Percentiles rank a stretch among this genome's conserved stretches.
These are phyloP conservation scores for Cosmopolites sordidus DNA, from an alignment of 2,888 invertebrate species.

Conservation along the genomic window DNA sequence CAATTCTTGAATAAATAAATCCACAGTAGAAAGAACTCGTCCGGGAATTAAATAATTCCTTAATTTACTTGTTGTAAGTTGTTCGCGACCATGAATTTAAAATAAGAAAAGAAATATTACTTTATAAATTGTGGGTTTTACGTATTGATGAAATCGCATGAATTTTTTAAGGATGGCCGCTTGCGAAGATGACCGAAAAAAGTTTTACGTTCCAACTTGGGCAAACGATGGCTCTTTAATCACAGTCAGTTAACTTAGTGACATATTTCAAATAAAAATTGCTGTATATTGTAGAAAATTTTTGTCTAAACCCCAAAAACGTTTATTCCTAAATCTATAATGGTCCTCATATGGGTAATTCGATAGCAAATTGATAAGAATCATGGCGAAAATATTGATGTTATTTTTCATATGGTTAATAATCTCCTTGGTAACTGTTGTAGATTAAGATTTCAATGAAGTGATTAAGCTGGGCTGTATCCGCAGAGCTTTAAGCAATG, in stretches of 20 bases:
- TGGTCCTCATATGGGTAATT: no score
- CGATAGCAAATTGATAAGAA: no score
- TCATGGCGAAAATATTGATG: no score
- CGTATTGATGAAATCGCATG: slow-evolving; percentile 29
- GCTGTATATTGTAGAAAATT: no score
- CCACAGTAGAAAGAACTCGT: slow-evolving; percentile 47
- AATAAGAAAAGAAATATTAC: slow-evolving; percentile 46
- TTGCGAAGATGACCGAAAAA: neutral
- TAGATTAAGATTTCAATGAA: no score
- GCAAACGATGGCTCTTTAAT: neutral
- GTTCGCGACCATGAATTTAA: slow-evolving; percentile 46
- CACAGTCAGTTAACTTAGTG: neutral
- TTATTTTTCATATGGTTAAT: no score
- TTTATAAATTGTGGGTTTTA: slow-evolving; percentile 46
- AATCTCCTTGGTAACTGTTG: no score
- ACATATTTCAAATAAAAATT: neutral
- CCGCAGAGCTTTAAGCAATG: no score
- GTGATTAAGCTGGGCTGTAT: no score
- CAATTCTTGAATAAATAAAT: slow-evolving; percentile 44
- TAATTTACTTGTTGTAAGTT: slow-evolving; percentile 49
- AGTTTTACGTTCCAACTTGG: neutral
- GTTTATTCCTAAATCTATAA: no score
- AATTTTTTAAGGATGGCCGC: neutral
- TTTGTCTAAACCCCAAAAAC: no score
- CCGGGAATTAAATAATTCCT: slow-evolving; percentile 51